Conservation (phyloP, 2,113 vertebrate species). For the Oceanodroma tethys region DNA sequence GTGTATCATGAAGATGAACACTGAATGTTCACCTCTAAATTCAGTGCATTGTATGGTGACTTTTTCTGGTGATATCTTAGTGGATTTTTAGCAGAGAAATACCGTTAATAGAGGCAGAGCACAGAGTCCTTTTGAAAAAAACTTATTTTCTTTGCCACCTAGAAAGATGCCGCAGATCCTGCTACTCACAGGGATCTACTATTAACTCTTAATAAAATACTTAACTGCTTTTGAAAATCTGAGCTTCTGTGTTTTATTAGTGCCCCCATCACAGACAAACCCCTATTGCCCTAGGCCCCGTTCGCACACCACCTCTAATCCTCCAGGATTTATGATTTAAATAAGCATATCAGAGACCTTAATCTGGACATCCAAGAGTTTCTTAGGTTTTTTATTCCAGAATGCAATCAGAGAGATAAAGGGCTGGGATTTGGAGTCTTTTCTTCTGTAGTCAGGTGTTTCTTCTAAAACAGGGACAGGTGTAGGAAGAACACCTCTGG, state of each 20-base stretch:
- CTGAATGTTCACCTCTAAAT: background rate
- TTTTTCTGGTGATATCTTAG: background rate
- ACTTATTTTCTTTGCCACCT: background rate
- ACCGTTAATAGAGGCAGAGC: background rate
- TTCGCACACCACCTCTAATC: background rate
- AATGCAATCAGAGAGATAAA: background rate
- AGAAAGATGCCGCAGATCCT: background rate
- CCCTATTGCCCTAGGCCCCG: background rate
- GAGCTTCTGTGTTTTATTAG: conserved; percentile 1
- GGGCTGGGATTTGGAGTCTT: background rate
- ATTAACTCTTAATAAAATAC: background rate
- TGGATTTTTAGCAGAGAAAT: background rate
- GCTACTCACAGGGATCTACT: background rate
- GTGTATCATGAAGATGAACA: background rate
- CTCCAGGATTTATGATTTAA: conserved; percentile 10
- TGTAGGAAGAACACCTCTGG: background rate
- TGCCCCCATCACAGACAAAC: background rate
- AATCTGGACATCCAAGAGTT: background rate
- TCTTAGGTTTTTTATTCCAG: background rate
- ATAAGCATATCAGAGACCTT: background rate
- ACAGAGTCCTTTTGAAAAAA: background rate
- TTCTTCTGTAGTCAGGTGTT: background rate
- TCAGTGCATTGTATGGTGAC: background rate
- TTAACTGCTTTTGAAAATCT: background rate
- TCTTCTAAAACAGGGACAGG: background rate